Evolutionary conservation across 2,113 vertebrate genomes (phyloP).

Genomic region (Scopus umbretta): DNA sequence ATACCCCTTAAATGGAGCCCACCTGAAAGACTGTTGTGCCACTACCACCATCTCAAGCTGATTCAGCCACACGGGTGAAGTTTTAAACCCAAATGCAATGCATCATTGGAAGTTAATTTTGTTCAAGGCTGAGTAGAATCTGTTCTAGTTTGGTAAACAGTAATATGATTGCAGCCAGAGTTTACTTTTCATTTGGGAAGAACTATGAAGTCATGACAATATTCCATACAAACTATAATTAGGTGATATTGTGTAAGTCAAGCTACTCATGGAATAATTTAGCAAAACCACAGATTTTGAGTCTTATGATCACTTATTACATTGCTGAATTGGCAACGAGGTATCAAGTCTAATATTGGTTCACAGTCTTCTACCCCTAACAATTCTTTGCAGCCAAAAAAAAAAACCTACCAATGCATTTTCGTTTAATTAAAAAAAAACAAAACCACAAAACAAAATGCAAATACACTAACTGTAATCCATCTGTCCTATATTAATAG

Average conservation of each 20-base stretch:
- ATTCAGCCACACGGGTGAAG: background rate
- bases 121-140: background rate
- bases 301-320: background rate
- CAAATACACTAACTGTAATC: background rate
- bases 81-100: rapidly evolving
- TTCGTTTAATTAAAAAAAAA: background rate
- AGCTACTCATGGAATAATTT: background rate
- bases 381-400: background rate
- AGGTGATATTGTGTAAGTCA: background rate
- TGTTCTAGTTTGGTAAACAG: background rate
- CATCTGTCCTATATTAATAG: background rate
- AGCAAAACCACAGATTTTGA: background rate
- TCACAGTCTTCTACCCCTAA: background rate
- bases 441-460: background rate
- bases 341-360: background rate
- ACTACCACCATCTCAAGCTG: background rate
- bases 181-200: conserved; percentile 8
- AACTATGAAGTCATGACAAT: background rate
- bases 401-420: background rate
- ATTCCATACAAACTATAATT: background rate
- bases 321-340: background rate
- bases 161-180: background rate
- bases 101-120: background rate
- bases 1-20: no score
- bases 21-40: background rate